Evolutionary conservation across 1,140 invertebrate species (phyloP), one percentile per base, ranked within the genome.

Genomic region (Dysdera silvatica): DNA sequence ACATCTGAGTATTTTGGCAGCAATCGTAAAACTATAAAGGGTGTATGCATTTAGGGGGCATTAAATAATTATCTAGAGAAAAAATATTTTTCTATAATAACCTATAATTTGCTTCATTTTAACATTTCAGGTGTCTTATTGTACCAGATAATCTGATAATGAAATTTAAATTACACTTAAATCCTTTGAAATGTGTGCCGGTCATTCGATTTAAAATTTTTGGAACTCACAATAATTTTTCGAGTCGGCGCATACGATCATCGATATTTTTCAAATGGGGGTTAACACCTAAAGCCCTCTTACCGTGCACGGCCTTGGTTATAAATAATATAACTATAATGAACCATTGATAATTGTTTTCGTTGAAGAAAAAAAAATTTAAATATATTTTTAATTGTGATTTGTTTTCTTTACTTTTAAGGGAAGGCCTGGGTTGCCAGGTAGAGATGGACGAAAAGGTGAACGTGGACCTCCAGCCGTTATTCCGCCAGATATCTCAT

Each of bases 351-450:
- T 58, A n/a, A 1, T 14, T 47, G n/a, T 3, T 8, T 47, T 18
- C 12, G 26, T n/a, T 5, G 48, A n/a, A 10, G 10, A 58, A 2
- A 58, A 12, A 56, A 12, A 3, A 33, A 28, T 3, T 2, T 28
- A 3, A 4, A 5, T 24, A 24, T 28, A 10, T 4, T 45, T 24
- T 20, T 16, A 43, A 31, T 58, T 32, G 18, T 31, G 32, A 48
- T 23, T 69, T 71, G n/a, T 48, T 40, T 14, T 66, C 56, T 57
- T 71, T 67, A 23, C 37, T 58, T 8, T 26, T 41, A 56, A 70
- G 74, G 40, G 51, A 58, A 45, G 45, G 12, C 68, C 79, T 32
- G 85, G 85, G 10, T 73, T 70, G 77, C 12, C 81, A 61, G 54
- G 69, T 41, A 62, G 62, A 20, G 56, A 70, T 61, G 78, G 78